Evolutionary conservation across 1,140 invertebrate species (phyloP).

Genomic region (Procambarus clarkii): DNA sequence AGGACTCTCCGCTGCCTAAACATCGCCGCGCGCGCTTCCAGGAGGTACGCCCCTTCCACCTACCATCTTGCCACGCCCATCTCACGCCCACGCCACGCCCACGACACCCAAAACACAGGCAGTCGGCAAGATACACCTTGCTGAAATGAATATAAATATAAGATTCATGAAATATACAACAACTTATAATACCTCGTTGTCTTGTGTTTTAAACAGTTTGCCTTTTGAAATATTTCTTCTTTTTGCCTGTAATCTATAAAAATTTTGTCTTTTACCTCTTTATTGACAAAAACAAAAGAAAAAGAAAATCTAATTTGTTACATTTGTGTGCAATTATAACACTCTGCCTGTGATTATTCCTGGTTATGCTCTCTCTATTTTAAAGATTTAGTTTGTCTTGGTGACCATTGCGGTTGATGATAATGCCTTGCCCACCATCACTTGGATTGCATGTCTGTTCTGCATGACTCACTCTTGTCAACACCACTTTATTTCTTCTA

Average conservation of each 20-base stretch:
- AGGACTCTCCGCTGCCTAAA: slow-evolving; percentile 85
- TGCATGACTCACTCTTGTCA: neutral
- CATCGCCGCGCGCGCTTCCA: slow-evolving; percentile 91
- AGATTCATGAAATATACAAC: slow-evolving; percentile 55
- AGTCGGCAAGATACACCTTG: slow-evolving; percentile 65
- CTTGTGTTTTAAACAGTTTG: neutral
- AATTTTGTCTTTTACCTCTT: slow-evolving; percentile 19
- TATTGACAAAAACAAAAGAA: slow-evolving; percentile 10
- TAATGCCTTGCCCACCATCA: slow-evolving; percentile 5
- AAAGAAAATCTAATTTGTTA: neutral
- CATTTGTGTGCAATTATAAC: slow-evolving; percentile 39
- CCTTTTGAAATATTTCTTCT: neutral
- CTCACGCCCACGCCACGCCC: slow-evolving; percentile 60
- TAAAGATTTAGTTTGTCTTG: slow-evolving; percentile 13
- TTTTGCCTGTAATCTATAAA: slow-evolving; percentile 27
- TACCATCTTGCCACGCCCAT: slow-evolving; percentile 70
- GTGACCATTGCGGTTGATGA: neutral
- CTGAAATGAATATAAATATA: slow-evolving; percentile 51
- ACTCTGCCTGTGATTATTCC: slow-evolving; percentile 44
- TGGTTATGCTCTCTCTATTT: slow-evolving; percentile 40
- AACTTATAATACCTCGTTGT: neutral
- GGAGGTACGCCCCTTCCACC: slow-evolving; percentile 79
- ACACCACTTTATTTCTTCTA: slow-evolving; percentile 16
- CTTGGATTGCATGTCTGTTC: slow-evolving; percentile 22
- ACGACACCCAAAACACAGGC: slow-evolving; percentile 58